These are phyloP conservation scores for Rambutsinella grinnellia DNA, from an alignment of 2,888 invertebrate species.

Conservation along the genomic window DNA sequence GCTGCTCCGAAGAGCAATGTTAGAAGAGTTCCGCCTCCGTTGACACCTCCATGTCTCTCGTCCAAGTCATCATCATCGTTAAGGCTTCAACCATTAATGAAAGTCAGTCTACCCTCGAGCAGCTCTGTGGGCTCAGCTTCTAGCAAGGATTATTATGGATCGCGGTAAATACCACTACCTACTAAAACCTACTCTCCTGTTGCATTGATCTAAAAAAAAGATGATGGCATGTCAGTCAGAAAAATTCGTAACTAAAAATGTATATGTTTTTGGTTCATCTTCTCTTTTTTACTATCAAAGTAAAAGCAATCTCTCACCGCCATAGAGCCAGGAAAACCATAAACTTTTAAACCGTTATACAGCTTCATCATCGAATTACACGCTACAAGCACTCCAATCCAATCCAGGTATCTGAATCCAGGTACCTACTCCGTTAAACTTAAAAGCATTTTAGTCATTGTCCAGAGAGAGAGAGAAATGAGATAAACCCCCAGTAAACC, in stretches of 20 bases:
- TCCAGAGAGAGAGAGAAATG: slow-evolving; percentile 18
- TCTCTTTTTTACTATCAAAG: slow-evolving; percentile 25
- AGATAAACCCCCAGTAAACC: neutral
- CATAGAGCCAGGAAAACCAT: slow-evolving; percentile 40
- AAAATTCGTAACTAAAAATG: slow-evolving; percentile 40
- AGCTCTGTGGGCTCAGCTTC: slow-evolving; percentile 50
- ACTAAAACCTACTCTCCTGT: slow-evolving; percentile 53
- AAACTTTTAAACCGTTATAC: slow-evolving; percentile 14
- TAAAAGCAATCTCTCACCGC: slow-evolving; percentile 7
- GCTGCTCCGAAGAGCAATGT: slow-evolving; percentile 56
- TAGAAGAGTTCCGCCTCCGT: slow-evolving; percentile 65
- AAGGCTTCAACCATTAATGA: slow-evolving; percentile 57
- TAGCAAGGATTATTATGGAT: slow-evolving; percentile 65
- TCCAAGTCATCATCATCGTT: slow-evolving; percentile 47
- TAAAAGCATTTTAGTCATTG: neutral
- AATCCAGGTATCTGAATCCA: slow-evolving; percentile 9
- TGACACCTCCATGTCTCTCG: slow-evolving; percentile 52
- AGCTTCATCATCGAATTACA: slow-evolving; percentile 12
- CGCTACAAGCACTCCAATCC: slow-evolving; percentile 26
- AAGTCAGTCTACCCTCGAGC: slow-evolving; percentile 48
- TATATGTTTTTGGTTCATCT: slow-evolving; percentile 42
- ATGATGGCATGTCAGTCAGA: slow-evolving; percentile 38
- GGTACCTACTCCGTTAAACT: slow-evolving; percentile 22
- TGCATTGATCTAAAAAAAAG: slow-evolving; percentile 47
- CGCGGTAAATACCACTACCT: slow-evolving; percentile 64